These are phyloP conservation scores for Threskiornis aethiopicus DNA, from an alignment of 2,797 vertebrate species.

Conservation along the genomic window DNA sequence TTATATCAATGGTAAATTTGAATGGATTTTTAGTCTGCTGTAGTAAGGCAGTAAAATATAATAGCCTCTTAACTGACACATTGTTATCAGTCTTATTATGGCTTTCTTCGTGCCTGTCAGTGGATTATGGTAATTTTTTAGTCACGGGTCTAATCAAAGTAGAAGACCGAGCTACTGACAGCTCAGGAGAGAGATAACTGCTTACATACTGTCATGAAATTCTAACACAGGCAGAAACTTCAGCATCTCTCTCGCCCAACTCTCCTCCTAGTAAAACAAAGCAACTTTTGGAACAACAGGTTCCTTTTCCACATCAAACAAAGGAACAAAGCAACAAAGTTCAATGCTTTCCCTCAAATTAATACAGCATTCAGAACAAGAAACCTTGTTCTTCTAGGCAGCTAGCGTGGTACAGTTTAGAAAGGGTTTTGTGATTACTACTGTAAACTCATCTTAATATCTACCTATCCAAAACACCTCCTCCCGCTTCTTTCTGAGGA, in stretches of 20 bases:
- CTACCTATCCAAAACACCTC: not conserved
- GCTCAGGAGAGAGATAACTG: constrained; percentile 53
- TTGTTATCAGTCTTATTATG: constrained; percentile 64
- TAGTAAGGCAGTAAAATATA: constrained; percentile 44
- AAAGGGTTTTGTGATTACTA: not conserved
- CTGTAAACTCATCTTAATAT: not conserved
- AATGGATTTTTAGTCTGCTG: constrained; percentile 10
- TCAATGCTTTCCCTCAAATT: not conserved
- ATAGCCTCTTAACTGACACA: constrained; percentile 59
- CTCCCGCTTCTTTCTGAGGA: not conserved
- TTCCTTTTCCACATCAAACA: not conserved
- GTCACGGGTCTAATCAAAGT: constrained; percentile 67
- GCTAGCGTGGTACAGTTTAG: not conserved
- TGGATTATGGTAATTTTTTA: constrained; percentile 73
- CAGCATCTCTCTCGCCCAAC: not conserved
- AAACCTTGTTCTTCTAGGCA: constrained; percentile 5
- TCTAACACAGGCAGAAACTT: constrained; percentile 35
- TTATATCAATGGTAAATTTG: not conserved
- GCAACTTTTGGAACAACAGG: constrained; percentile 20
- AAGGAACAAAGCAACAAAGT: not conserved
- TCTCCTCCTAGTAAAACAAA: constrained; percentile 51
- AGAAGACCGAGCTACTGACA: constrained; percentile 65
- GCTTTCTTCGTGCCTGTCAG: constrained; percentile 70
- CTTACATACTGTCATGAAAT: constrained; percentile 62
- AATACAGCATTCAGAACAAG: not conserved